Base-by-base conservation (phyloP, 2,797 vertebrate genomes). In the Chloroceryle inda region DNA sequence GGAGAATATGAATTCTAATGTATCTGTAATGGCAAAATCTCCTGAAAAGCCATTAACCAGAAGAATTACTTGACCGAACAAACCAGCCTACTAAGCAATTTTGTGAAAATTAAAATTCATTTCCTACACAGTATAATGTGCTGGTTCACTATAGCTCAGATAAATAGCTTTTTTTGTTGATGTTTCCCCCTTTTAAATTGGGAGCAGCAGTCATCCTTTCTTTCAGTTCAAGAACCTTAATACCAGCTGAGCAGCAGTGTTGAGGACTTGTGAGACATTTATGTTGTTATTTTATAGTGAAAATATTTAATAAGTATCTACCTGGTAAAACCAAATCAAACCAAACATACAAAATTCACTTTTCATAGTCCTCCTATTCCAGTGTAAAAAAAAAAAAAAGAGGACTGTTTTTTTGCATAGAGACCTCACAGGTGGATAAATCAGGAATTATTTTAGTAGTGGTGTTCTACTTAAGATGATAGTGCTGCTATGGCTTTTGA, bases 21-120 rank as follows among this genome's bases (percentile, higher is more conserved):
- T 61, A 88, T 29, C 56, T 67, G 38, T 26, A 94, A 75, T 47
- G 61, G 64, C 24, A 91, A 96, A 93, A 45, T 68, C 88, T 58
- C 44, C 44, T 61, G 27, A 55, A 95, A 96, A 95, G 68, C 56
- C 94, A 80, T 92, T 94, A 91, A 82, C 78, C n/a, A 64, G 40
- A 20, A 89, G 35, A 96, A 76, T 85, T 93, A 93, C 83, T 93
- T 91, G 84, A n/a, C 82, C 1, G 1, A 89, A 66, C 26, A 92
- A 95, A 89, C 45, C 47, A 86, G 61, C 69, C 26, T 88, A 55
- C 50, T 82, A 92, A 92, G 85, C 44, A 87, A 73, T 87, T 94
- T 56, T 80, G 16, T 1, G 15, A 93, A 92, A 96, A 92, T 95
- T 92, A 95, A 93, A 96, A 94, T 92, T 88, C 10, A 89, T 91